phyloP scores from a whole-genome alignment of 92 coral and sea anemone genomes.

The Bergia sp. region DNA sequence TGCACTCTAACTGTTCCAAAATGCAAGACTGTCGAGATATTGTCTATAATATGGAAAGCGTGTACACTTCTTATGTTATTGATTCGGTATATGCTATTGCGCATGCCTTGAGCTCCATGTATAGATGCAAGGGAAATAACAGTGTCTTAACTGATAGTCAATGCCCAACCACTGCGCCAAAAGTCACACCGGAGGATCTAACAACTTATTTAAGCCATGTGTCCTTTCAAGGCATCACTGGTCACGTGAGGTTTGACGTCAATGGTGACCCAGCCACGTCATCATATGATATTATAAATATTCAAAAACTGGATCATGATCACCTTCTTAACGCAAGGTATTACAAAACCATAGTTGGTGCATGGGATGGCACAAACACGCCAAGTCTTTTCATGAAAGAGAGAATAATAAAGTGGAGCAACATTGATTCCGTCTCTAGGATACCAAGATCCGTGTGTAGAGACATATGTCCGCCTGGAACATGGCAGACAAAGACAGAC shows the following conservation, averaged over 20 bases:
- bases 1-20: conserved; percentile 55
- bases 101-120: conserved; percentile 58
- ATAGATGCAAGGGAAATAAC: conserved; percentile 48
- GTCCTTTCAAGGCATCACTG: conserved; percentile 56
- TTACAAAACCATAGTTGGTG: conserved; percentile 47
- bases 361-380: conserved; percentile 36
- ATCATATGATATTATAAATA: conserved; percentile 63
- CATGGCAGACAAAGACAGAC: conserved; percentile 57
- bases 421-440: neutral
- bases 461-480: conserved; percentile 70
- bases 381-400: conserved; percentile 43
- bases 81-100: conserved; percentile 72
- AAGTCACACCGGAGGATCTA: conserved; percentile 64
- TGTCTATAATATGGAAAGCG: conserved; percentile 45
- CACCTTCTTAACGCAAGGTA: conserved; percentile 1
- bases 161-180: conserved; percentile 63
- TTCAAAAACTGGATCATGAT: conserved; percentile 38
- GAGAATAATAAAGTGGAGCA: conserved; percentile 58
- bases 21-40: neutral
- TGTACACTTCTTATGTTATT: conserved; percentile 60
- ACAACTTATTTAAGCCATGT: conserved; percentile 61
- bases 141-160: conserved; percentile 39
- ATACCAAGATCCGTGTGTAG: conserved; percentile 68
- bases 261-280: conserved; percentile 67
- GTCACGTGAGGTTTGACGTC: conserved; percentile 63